Conservation (phyloP, 1,140 invertebrate genomes). For the Venturia canescens region DNA sequence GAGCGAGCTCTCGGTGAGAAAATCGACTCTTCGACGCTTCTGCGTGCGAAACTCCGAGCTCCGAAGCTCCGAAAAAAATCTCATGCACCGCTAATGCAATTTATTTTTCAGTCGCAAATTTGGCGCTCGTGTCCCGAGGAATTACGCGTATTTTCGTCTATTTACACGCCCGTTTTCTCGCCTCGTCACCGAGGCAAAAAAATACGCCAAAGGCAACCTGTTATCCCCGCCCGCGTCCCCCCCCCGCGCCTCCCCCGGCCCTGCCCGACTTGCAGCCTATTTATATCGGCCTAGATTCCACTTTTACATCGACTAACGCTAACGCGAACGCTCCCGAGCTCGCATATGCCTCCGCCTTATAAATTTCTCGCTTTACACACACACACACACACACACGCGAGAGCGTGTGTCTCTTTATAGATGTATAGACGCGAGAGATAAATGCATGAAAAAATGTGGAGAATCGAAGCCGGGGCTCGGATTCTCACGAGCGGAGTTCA, state of each 20-base stretch:
- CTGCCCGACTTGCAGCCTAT: slow-evolving; percentile 68
- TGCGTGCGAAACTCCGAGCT: no score
- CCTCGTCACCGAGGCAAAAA: slow-evolving; percentile 34
- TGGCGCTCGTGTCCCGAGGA: not conserved
- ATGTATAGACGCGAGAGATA: no score
- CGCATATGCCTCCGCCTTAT: slow-evolving; percentile 39
- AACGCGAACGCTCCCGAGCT: slow-evolving; percentile 53
- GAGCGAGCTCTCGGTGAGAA: no score
- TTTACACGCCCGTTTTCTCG: slow-evolving; percentile 40
- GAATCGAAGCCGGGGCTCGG: slow-evolving; percentile 51
- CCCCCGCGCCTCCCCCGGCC: slow-evolving; percentile 68
- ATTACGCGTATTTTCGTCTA: slow-evolving; percentile 32
- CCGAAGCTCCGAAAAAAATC: no score
- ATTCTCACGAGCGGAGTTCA: slow-evolving; percentile 73
- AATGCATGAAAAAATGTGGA: no score
- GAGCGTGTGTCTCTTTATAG: no score
- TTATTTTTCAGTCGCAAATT: not conserved
- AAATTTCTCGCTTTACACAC: slow-evolving; percentile 54
- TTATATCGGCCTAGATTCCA: slow-evolving; percentile 77
- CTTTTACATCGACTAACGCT: slow-evolving; percentile 70
- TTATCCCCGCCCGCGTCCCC: slow-evolving; percentile 73
- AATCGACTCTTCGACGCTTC: no score
- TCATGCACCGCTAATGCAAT: no score
- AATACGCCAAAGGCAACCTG: slow-evolving; percentile 71
- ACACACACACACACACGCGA: no score